These are phyloP conservation scores for Centruroides sculpturatus DNA, from an alignment of 1,140 invertebrate genomes.

Conservation along the genomic window DNA sequence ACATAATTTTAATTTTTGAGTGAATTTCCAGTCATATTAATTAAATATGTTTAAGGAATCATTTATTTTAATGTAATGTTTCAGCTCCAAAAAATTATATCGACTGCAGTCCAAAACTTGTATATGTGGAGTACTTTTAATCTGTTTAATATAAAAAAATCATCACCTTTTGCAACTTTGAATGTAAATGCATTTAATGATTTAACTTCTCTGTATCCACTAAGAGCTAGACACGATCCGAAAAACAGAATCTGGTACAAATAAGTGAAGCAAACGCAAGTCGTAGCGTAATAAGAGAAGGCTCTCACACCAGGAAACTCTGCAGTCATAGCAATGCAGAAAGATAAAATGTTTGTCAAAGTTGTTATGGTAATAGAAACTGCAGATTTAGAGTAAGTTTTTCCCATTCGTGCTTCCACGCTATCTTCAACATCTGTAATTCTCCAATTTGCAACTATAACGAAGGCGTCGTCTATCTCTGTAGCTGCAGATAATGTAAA, in stretches of 20 bases:
- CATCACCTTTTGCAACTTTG: too few relatives aligned
- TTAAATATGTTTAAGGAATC: too few relatives aligned
- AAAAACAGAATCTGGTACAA: slow-evolving; percentile 91
- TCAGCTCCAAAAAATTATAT: too few relatives aligned
- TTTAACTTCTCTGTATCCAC: slow-evolving; percentile 68
- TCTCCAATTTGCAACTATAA: slow-evolving; percentile 86
- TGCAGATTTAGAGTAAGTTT: slow-evolving; percentile 81
- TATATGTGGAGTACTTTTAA: too few relatives aligned
- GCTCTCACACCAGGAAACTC: slow-evolving; percentile 87
- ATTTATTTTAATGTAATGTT: too few relatives aligned
- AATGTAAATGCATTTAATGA: slow-evolving; percentile 50
- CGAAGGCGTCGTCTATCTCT: slow-evolving; percentile 91
- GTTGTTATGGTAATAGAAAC: slow-evolving; percentile 97
- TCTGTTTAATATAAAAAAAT: too few relatives aligned
- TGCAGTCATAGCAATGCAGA: slow-evolving; percentile 89
- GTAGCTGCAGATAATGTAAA: slow-evolving; percentile 48
- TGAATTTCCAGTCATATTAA: too few relatives aligned
- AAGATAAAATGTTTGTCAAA: slow-evolving; percentile 90
- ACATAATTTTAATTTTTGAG: too few relatives aligned
- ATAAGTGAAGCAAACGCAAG: slow-evolving; percentile 81
- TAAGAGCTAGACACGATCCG: slow-evolving; percentile 71
- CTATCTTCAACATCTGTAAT: slow-evolving; percentile 58
- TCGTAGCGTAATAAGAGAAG: slow-evolving; percentile 89
- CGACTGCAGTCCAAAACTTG: too few relatives aligned
- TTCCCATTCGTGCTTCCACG: slow-evolving; percentile 69